Conservation (phyloP, 2,113 vertebrate species). For the Sturnus vulgaris region DNA sequence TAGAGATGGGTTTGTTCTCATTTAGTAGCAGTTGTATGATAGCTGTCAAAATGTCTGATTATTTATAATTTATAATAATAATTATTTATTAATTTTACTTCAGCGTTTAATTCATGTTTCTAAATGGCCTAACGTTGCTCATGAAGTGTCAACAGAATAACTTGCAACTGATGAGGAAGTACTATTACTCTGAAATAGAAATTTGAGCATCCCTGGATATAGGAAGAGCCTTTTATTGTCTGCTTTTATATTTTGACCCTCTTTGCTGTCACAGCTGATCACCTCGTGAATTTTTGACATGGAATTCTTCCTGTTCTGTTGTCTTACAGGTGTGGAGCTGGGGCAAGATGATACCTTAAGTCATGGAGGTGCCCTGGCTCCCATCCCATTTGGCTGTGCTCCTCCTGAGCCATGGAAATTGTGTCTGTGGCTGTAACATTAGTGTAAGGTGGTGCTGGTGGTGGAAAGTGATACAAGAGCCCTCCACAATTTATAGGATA, state of each 20-base stretch:
- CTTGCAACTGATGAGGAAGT: neutral
- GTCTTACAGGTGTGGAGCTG: neutral
- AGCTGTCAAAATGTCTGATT: neutral
- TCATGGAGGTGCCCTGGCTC: neutral
- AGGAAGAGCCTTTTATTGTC: neutral
- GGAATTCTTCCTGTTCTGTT: neutral
- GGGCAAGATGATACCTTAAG: accelerated
- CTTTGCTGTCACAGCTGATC: neutral
- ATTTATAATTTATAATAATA: neutral
- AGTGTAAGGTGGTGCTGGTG: neutral
- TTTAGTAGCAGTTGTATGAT: neutral
- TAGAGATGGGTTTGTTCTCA: neutral
- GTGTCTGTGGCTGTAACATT: neutral
- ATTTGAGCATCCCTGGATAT: neutral
- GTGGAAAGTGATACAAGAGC: neutral
- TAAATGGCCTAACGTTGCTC: neutral
- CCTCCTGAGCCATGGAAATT: neutral
- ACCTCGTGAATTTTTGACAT: neutral
- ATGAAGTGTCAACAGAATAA: neutral
- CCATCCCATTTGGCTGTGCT: neutral
- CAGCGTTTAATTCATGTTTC: neutral
- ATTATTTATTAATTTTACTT: neutral
- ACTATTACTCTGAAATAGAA: neutral
- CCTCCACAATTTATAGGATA: neutral
- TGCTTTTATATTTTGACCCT: neutral